Evolutionary conservation across 1,140 invertebrate genomes (phyloP), one percentile per base, ranked within the genome.

Genomic region (Drosophila azteca): DNA sequence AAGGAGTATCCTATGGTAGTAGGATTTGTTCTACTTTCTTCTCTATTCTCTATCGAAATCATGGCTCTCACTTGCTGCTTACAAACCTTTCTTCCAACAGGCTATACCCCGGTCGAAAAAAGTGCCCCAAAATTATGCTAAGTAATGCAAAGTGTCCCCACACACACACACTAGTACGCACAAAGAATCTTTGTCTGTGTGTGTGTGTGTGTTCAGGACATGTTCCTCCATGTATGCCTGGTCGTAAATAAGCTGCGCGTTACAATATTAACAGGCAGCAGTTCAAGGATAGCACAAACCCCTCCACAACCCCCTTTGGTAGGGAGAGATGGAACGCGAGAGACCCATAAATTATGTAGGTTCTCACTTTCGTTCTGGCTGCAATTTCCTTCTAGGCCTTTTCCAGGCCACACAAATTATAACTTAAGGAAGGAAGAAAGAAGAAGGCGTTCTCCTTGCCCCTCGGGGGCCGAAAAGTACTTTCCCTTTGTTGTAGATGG

Each of bases 241-340:
- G 26, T 87, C 82, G 82, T 82, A 87, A 87, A 87, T 87, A 87
- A 79, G 74, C 66, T 48, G 55, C 50, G 66, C 54, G 54, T 24
- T 55, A 63, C 66, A 68, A 73, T 79, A 84, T 79, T 84, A 78
- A 84, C 67, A 26, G 31, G 64, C 67, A 26, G 31, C 64, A 69
- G 67, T 69, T 69, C 67, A 69, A 60, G 43, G 59, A 22, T 48
- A 53, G 39, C 51, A 20, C 17, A 60, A 52, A 48, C 29, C 24
- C 11, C 11, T 5, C 11, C 35, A 3, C 35, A 5, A 39, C 8
- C 35, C 35, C 29, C 29, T 0, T 7, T 7, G 6, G 29, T 17
- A n/a, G n/a, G 35, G 15, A 9, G 13, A 24, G 50, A 29, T 46
- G 11, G 22, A 51, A 8, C 63, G 49, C 75, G 35, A 44, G 57